Base-by-base conservation (phyloP, 2,888 invertebrate genomes). In the Leptinotarsa juncta region DNA sequence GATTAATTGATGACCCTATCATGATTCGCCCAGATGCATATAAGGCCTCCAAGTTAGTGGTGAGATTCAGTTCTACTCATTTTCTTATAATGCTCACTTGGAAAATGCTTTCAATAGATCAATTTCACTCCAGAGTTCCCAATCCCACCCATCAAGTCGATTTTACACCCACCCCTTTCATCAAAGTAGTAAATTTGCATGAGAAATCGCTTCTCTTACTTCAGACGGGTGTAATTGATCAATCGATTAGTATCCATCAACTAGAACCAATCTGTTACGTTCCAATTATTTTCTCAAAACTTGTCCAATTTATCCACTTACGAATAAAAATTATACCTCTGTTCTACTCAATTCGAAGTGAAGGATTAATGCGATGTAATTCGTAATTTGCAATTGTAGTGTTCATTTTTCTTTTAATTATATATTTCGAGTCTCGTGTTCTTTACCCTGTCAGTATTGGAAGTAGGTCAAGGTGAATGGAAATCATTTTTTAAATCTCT, bases 231-330 rank as follows among this genome's bases (percentile, higher is more conserved):
- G 5, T 60, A 26, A 60, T 60, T 23, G 12, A 60, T 16, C 23
- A 60, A 26, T 60, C 60, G 60, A 26, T 60, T 60, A 26, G 26
- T 14, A 60, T 60, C 23, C 26, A 60, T 60, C 60, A 60, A 60
- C 14, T 26, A 60, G 15, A 26, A 14, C 26, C 60, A 60, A 26
- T 60, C 60, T 60, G 23, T 16, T 55, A 55, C 18, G 55, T 16
- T 60, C 60, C 23, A 23, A 23, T 60, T 26, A 62, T 14, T 26
- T 32, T 15, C 62, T 62, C 16, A 16, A 32, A 16, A 62, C 62
- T 62, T 32, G 26, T 26, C 32, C 20, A 62, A 62, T 62, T 62
- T 16, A 62, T 62, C n/a, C 14, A 32, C 32, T 0, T 32, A n/a
- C 4, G 14, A 26, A 62, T 60, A 26, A 26, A 26, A 62, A 32